Evolutionary conservation across 2,113 vertebrate genomes (phyloP).

Genomic region (Tachysurus fulvidraco): DNA sequence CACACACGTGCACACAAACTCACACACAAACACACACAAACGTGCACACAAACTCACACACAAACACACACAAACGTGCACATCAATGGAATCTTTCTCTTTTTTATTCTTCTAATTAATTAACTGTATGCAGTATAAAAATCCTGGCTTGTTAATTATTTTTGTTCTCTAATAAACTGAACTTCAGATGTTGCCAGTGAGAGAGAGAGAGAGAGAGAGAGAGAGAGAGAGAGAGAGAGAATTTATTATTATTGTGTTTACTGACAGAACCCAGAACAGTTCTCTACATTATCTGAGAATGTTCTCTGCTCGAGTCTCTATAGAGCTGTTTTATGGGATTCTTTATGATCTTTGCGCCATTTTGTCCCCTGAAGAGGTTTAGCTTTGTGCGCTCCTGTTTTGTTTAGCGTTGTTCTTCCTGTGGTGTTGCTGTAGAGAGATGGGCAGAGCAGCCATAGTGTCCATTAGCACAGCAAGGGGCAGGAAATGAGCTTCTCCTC

Average conservation of each 20-base stretch:
- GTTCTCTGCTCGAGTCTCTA: neutral
- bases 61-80: neutral
- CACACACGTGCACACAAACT: too few species aligned
- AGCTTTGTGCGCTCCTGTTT: neutral
- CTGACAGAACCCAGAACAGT: neutral
- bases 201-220: too few species aligned
- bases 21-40: too few species aligned
- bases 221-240: too few species aligned
- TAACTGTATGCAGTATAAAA: too few species aligned
- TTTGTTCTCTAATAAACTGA: too few species aligned
- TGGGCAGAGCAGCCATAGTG: slow-evolving; percentile 5
- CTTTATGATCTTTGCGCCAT: neutral
- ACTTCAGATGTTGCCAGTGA: neutral
- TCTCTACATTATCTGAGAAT: neutral
- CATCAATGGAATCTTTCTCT: neutral
- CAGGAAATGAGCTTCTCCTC: slow-evolving; percentile 28
- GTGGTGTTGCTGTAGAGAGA: neutral
- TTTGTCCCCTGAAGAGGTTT: neutral
- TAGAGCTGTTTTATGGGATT: neutral
- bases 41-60: too few species aligned
- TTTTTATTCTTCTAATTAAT: neutral
- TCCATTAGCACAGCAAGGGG: slow-evolving; percentile 19
- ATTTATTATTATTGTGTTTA: neutral
- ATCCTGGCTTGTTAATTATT: too few species aligned
- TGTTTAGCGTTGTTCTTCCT: neutral